phyloP scores from a whole-genome alignment of 2,797 vertebrate species.

The Jordanella pulchra region DNA sequence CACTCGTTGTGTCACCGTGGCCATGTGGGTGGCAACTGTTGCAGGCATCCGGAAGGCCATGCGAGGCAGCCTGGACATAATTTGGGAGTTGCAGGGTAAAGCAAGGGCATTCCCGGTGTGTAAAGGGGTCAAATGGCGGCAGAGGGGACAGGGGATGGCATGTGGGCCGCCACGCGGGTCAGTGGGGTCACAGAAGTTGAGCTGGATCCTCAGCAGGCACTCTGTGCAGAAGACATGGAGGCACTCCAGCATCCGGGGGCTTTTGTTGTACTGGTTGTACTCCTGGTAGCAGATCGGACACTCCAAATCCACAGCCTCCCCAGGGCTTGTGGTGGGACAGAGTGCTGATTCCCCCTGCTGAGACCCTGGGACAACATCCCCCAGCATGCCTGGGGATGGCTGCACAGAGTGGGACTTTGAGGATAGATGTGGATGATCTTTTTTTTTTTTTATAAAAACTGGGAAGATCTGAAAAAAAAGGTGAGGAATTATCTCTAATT shows the following conservation, averaged over 20 bases:
- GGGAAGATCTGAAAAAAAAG: conserved; percentile 40
- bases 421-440: not conserved
- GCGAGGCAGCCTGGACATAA: conserved; percentile 70
- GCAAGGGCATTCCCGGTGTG: conserved; percentile 62
- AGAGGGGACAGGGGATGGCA: conserved; percentile 80
- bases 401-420: conserved; percentile 6
- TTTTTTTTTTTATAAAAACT: conserved; percentile 6
- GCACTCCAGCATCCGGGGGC: conserved; percentile 82
- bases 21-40: conserved; percentile 44
- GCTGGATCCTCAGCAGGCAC: conserved; percentile 80
- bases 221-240: conserved; percentile 83
- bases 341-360: conserved; percentile 32
- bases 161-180: conserved; percentile 45
- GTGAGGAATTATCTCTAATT: conserved; percentile 4
- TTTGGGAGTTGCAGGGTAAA: conserved; percentile 76
- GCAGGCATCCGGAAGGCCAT: conserved; percentile 59
- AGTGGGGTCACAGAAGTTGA: conserved; percentile 51
- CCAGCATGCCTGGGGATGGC: conserved; percentile 48
- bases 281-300: conserved; percentile 85
- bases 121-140: conserved; percentile 79
- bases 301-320: conserved; percentile 76
- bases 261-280: conserved; percentile 78
- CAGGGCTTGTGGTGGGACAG: conserved; percentile 11
- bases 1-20: conserved; percentile 76
- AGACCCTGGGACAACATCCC: conserved; percentile 30